These are phyloP conservation scores for Otocyon megalotis DNA, from an alignment of 2,113 vertebrate species.

Conservation along the genomic window DNA sequence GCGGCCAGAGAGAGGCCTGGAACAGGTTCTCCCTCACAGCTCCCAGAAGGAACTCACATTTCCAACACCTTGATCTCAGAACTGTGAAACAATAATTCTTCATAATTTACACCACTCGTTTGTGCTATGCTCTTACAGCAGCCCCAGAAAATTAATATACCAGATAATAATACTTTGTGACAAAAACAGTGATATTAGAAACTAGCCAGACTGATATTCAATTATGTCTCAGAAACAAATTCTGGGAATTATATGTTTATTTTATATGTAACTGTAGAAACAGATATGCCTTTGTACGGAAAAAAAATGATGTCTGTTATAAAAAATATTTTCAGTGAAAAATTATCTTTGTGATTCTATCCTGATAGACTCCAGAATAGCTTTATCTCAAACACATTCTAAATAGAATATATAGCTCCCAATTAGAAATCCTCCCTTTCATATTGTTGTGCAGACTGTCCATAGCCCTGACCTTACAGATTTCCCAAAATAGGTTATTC, in stretches of 20 bases:
- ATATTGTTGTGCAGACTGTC: not conserved
- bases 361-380: not conserved
- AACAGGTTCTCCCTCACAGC: fast-evolving
- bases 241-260: not conserved
- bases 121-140: not conserved
- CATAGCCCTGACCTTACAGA: slow-evolving; percentile 65
- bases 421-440: not conserved
- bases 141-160: not conserved
- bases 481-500: slow-evolving; percentile 75
- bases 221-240: not conserved
- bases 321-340: slow-evolving; percentile 74
- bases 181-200: not conserved
- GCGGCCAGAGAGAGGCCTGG: fast-evolving
- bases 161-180: not conserved
- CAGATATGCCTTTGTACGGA: slow-evolving; percentile 47
- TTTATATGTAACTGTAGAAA: not conserved
- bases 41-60: not conserved
- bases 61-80: not conserved
- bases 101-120: not conserved
- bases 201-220: not conserved
- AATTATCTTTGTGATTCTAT: slow-evolving; percentile 34
- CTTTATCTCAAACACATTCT: not conserved
- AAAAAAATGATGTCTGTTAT: slow-evolving; percentile 57
- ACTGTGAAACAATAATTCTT: not conserved
- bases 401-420: not conserved